Evolutionary conservation across 2,888 invertebrate genomes (phyloP), one percentile per base, ranked within the genome.

Genomic region (Agriotes lineatus): DNA sequence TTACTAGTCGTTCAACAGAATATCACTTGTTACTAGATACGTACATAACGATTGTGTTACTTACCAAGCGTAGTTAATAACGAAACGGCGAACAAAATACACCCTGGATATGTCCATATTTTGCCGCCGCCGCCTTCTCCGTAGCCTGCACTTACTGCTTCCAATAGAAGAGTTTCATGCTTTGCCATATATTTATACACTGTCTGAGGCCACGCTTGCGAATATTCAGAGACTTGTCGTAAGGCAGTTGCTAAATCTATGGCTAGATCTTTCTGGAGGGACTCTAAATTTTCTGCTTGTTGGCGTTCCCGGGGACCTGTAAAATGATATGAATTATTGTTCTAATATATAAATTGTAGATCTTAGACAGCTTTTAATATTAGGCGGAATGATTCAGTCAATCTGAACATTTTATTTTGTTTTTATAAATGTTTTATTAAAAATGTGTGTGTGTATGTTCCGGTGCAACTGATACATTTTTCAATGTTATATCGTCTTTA

Each of bases 71-170:
- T 90, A 0, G 91, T 91, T 80, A 92, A 86, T 7, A 91, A 86
- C n/a, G 91, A 90, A 37, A 92, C 85, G 6, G 89, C 87, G 77
- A 92, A 91, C 18, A 92, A 85, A 54, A 91, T 85, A 39, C 90
- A 91, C 10, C 92, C 92, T 0, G 91, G 87, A 72, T 90, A 87
- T 18, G 90, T 88, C 92, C 91, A 92, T 69, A 90, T 89, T 67
- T 86, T 86, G 1, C 90, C 91, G 0, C 86, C 85, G 0, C 86
- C 86, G 6, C 86, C 86, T 76, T 87, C 87, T 0, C 87, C 87
- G 72, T 87, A 88, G 2, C 88, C 88, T 7, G 86, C 84, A 69
- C 84, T 86, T 0, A 88, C 86, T 0, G 87, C 85, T 67, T 88
- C 86, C 1, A 91, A 84, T 3, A 91, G 83, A 18, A 86, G 85